These are phyloP conservation scores for Anisognathus igniventris DNA, from an alignment of 2,797 vertebrate species.

Conservation along the genomic window DNA sequence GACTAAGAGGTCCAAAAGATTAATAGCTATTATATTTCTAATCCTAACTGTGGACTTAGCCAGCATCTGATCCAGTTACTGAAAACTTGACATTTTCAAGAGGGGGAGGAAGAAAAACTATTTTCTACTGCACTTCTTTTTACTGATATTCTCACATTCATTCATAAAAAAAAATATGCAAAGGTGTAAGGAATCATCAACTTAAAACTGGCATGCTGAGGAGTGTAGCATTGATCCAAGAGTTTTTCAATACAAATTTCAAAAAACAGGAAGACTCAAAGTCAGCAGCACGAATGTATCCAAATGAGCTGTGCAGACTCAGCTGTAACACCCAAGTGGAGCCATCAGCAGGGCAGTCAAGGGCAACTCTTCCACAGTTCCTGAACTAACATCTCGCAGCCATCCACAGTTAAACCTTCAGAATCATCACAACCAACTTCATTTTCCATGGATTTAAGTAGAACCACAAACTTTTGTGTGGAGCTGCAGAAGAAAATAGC, in stretches of 20 bases:
- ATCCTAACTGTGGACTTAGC: neutral
- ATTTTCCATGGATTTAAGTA: neutral
- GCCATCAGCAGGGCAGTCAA: neutral
- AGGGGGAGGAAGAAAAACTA: neutral
- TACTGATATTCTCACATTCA: neutral
- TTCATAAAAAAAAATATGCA: neutral
- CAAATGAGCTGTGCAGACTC: neutral
- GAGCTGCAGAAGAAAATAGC: neutral
- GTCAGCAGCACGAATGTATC: neutral
- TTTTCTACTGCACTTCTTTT: neutral
- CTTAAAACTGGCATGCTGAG: neutral
- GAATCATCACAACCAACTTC: neutral
- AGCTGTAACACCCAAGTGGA: neutral
- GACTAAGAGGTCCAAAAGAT: neutral
- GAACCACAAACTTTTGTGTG: neutral
- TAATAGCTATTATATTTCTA: neutral
- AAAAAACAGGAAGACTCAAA: neutral
- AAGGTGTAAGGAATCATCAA: neutral
- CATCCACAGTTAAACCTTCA: neutral
- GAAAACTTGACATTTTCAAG: neutral
- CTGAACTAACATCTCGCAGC: neutral
- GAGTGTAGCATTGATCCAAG: fast-evolving
- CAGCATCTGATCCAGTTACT: neutral
- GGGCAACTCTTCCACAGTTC: neutral
- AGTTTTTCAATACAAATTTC: neutral